Evolutionary conservation across 1,140 invertebrate species (phyloP).

Genomic region (Oedothorax gibbosus): DNA sequence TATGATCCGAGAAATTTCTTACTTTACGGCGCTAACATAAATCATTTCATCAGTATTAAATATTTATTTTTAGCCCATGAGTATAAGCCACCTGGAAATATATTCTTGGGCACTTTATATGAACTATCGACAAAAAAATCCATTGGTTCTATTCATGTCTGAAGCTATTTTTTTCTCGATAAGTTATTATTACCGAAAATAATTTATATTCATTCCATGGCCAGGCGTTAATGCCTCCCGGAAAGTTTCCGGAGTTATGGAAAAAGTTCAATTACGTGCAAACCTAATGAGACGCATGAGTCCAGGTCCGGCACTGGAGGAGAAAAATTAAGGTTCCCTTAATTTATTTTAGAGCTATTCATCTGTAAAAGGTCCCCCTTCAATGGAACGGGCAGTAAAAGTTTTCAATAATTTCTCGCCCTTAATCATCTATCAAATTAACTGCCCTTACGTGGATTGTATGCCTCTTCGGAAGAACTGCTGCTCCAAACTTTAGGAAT

Average conservation of each 20-base stretch:
- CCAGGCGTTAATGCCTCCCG: slow-evolving; percentile 14
- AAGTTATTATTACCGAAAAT: slow-evolving; percentile 33
- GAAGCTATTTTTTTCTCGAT: slow-evolving; percentile 28
- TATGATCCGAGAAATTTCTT: no score
- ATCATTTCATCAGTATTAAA: no score
- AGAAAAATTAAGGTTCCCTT: slow-evolving; percentile 54
- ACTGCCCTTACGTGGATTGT: slow-evolving; percentile 43
- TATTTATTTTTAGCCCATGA: no score
- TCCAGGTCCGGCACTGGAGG: slow-evolving; percentile 5
- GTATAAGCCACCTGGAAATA: no score
- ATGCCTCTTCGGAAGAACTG: neutral
- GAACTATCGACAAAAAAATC: no score
- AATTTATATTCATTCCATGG: slow-evolving; percentile 52
- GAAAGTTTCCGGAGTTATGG: slow-evolving; percentile 58
- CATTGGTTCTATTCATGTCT: no score
- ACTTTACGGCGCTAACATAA: no score
- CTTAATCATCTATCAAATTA: slow-evolving; percentile 60
- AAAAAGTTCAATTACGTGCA: slow-evolving; percentile 58
- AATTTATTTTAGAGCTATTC: slow-evolving; percentile 59
- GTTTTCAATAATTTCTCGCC: slow-evolving; percentile 59
- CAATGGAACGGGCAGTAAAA: slow-evolving; percentile 54
- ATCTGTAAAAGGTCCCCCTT: slow-evolving; percentile 39
- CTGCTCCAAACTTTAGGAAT: no score
- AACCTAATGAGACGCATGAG: slow-evolving; percentile 50
- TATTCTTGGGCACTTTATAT: no score